Base-by-base conservation (phyloP, 1,140 invertebrate genomes). In the Trichonephila clavipes region DNA sequence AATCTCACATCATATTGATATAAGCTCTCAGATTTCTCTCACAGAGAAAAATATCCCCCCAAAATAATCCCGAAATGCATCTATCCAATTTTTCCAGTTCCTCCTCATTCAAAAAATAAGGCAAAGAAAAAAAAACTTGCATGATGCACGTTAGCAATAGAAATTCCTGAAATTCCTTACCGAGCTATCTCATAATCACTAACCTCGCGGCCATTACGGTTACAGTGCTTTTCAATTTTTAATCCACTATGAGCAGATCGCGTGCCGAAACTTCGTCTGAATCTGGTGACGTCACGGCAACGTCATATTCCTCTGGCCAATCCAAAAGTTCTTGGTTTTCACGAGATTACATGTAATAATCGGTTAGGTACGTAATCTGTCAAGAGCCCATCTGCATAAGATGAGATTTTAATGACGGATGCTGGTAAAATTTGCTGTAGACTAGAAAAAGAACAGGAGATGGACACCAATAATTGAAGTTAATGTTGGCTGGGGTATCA, bases 361-460 rank as follows among this genome's bases (percentile, higher is more conserved):
- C 85, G 85, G 85, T 87, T 87, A 64, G 85, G 85, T 87, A 34
- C 28, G 19, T 64, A 64, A 87, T 87, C 61, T 64, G 61, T 87
- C 85, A 66, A 2, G 61, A 6, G 40, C 28, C 51, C 61, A 62
- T 87, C 85, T 87, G 61, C 85, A 34, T 64, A 64, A 87, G 61
- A 87, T 87, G 85, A 83, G 82, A 87, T 87, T 87, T 87, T 87
- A 87, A 87, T 87, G 85, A 58, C 87, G 24, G 19, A 51, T 51
- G 7, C 51, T 51, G 51, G 51, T 7, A 51, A 34, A 87, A 40
- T 40, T 69, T 69, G 34, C n/a, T 69, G 62, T n/a, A 72, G 66
- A 51, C 24, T n/a, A 14, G 10, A 21, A 64, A 89, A 34, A 77
- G 34, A 28, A 40, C 34, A 40, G 18, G 34, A 18, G 34, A 77